These are phyloP conservation scores for Crossaster papposus DNA, from an alignment of 53 echinoderm and acorn worm genomes.

Conservation along the genomic window DNA sequence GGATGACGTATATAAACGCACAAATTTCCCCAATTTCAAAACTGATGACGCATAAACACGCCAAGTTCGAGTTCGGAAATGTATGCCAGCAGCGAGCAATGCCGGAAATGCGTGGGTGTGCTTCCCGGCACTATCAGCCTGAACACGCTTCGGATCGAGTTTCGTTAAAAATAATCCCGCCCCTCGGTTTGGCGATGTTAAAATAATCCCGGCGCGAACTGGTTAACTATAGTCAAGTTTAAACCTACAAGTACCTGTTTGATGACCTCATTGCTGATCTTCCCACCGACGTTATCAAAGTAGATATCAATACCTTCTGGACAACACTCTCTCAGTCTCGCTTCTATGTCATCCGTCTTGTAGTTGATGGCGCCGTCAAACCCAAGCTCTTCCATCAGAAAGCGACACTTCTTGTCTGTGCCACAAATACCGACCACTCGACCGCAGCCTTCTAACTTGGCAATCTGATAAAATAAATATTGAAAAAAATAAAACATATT, in stretches of 20 bases:
- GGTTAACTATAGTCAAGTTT: neutral
- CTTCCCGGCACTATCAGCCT: too few relatives aligned
- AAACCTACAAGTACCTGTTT: slow-evolving; percentile 67
- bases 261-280: slow-evolving; percentile 72
- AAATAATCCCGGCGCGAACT: too few relatives aligned
- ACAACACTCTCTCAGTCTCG: slow-evolving; percentile 58
- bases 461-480: slow-evolving; percentile 51
- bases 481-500: neutral
- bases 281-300: slow-evolving; percentile 85
- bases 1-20: too few relatives aligned
- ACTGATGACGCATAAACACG: too few relatives aligned
- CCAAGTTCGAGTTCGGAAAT: too few relatives aligned
- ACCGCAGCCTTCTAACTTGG: slow-evolving; percentile 71
- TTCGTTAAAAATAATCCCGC: too few relatives aligned
- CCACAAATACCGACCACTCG: slow-evolving; percentile 78
- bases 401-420: slow-evolving; percentile 68
- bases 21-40: too few relatives aligned
- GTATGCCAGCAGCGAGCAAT: too few relatives aligned
- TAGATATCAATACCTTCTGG: slow-evolving; percentile 75
- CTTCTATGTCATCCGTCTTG: slow-evolving; percentile 70
- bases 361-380: slow-evolving; percentile 80
- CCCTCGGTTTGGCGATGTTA: too few relatives aligned
- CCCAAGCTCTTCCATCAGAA: slow-evolving; percentile 66
- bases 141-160: too few relatives aligned
- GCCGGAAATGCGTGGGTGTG: too few relatives aligned